Percentiles rank a stretch among this genome's conserved stretches.
These are phyloP conservation scores for Hemibagrus wyckioides DNA, from an alignment of 2,113 vertebrate genomes.

Conservation along the genomic window DNA sequence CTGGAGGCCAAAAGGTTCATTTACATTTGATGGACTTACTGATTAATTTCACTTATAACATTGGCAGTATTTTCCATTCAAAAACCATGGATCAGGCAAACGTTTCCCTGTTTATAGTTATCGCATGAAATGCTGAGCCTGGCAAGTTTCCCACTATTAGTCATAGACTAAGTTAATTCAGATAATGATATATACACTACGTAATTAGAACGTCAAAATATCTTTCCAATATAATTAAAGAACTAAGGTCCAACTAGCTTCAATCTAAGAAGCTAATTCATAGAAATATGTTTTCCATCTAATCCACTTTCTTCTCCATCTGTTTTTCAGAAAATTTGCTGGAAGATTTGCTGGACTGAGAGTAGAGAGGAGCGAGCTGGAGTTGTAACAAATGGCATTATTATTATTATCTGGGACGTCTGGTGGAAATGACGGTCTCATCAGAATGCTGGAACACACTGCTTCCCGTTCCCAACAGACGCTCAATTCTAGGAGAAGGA, in stretches of 20 bases:
- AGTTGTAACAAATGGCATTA: constrained; percentile 67
- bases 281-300: not conserved
- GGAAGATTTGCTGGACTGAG: constrained; percentile 5
- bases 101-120: not conserved
- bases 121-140: not conserved
- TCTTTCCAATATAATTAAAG: not conserved
- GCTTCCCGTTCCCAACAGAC: constrained; percentile 66
- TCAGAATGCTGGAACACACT: constrained; percentile 68
- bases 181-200: not conserved
- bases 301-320: constrained; percentile 21
- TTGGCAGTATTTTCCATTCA: not conserved
- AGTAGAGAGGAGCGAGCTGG: not conserved
- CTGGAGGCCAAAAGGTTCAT: not conserved
- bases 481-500: constrained; percentile 61
- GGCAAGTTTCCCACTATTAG: not conserved
- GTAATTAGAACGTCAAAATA: not conserved
- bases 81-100: not conserved
- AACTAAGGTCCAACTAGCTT: not conserved
- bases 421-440: constrained; percentile 73
- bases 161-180: not conserved
- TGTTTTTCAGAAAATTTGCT: constrained; percentile 14
- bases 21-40: not conserved
- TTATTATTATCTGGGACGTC: constrained; percentile 80
- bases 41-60: not conserved
- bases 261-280: not conserved